These are phyloP conservation scores for Motacilla alba DNA, from an alignment of 2,113 vertebrate species.

Conservation along the genomic window DNA sequence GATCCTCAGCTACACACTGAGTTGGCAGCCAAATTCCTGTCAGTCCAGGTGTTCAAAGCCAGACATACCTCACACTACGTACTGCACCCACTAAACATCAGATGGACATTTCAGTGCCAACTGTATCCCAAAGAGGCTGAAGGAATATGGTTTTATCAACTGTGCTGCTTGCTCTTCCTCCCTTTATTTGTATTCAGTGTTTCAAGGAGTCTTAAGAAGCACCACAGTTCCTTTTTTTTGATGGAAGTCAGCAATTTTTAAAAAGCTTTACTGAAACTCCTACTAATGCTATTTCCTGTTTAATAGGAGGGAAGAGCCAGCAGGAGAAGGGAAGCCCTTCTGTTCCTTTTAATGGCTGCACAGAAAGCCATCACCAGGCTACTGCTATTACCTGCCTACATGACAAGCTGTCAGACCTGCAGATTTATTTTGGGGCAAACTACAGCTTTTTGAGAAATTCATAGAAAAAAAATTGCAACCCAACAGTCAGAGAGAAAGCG, in stretches of 20 bases:
- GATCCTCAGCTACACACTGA: not conserved
- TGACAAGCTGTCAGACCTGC: not conserved
- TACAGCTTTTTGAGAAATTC: not conserved
- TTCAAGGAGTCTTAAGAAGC: not conserved
- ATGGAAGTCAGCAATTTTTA: not conserved
- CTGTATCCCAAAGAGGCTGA: not conserved
- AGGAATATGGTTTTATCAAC: not conserved
- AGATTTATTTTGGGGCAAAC: not conserved
- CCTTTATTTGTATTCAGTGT: not conserved
- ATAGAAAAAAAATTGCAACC: not conserved
- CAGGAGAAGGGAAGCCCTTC: not conserved
- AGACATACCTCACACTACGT: not conserved
- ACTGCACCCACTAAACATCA: not conserved
- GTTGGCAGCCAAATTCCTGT: not conserved
- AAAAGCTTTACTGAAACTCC: not conserved
- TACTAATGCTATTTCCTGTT: not conserved
- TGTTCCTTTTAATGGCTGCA: not conserved
- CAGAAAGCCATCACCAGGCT: not conserved
- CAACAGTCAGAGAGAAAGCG: not conserved
- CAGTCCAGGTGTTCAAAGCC: not conserved
- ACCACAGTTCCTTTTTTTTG: not conserved
- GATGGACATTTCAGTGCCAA: not conserved
- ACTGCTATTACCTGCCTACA: not conserved
- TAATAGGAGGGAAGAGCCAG: not conserved
- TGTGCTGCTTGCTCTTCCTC: not conserved